Percentiles rank a stretch among this genome's conserved stretches.
These are phyloP conservation scores for Scylla paramamosain DNA, from an alignment of 1,140 invertebrate genomes.

Conservation along the genomic window DNA sequence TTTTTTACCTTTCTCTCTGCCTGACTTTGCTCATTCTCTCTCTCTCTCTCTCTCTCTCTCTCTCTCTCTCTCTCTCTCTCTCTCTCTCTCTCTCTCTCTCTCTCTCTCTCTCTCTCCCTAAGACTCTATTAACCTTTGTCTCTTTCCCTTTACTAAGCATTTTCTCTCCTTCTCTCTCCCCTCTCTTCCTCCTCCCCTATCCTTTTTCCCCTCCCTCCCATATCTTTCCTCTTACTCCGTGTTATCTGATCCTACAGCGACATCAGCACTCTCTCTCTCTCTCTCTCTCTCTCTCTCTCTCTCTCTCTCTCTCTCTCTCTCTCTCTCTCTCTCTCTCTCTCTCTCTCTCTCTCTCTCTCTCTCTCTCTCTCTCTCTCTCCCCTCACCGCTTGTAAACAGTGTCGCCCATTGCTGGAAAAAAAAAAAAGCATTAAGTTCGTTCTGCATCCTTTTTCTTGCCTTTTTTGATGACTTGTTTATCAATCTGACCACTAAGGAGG, in stretches of 20 bases:
- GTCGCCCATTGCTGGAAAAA: neutral
- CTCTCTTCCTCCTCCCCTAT: too few species aligned
- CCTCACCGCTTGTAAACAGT: neutral
- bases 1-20: too few species aligned
- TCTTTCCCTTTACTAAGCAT: neutral
- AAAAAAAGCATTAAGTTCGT: neutral
- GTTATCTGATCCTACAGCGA: neutral
- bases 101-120: slow-evolving; percentile 5
- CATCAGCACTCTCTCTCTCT: neutral
- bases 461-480: neutral
- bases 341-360: neutral
- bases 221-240: neutral
- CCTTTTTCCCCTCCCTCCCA: neutral
- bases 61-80: too few species aligned
- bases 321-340: neutral
- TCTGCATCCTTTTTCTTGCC: neutral
- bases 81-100: slow-evolving; percentile 5
- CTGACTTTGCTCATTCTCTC: too few species aligned
- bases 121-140: neutral
- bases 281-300: neutral
- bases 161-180: neutral
- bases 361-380: neutral
- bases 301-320: neutral
- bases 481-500: neutral
- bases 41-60: too few species aligned